These are phyloP conservation scores for Babylonia areolata DNA, from an alignment of 1,140 invertebrate species.

Conservation along the genomic window DNA sequence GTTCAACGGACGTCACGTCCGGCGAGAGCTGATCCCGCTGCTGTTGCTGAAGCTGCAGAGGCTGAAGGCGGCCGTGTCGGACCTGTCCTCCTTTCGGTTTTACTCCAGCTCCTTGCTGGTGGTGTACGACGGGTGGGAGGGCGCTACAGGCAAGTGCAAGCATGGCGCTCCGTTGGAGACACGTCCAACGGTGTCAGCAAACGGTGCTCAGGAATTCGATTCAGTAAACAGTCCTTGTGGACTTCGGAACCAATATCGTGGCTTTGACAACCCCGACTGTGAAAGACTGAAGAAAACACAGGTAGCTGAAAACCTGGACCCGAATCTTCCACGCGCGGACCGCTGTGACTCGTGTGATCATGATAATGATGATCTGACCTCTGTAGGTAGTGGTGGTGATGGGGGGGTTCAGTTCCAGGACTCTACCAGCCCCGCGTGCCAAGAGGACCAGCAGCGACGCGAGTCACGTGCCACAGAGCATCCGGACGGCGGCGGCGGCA, in stretches of 20 bases:
- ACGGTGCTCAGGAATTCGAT: neutral
- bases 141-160: neutral
- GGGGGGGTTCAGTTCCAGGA: too few relatives aligned
- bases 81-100: slow-evolving; percentile 93
- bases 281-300: neutral
- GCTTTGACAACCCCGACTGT: neutral
- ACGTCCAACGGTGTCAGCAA: neutral
- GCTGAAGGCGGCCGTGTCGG: slow-evolving; percentile 85
- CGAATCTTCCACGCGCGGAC: neutral
- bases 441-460: too few relatives aligned
- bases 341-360: neutral
- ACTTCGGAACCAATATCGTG: neutral
- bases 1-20: slow-evolving; percentile 85
- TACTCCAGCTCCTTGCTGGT: slow-evolving; percentile 95
- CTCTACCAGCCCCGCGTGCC: too few relatives aligned
- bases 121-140: slow-evolving; percentile 87
- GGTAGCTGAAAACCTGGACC: neutral
- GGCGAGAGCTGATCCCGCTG: slow-evolving; percentile 83
- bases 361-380: too few relatives aligned
- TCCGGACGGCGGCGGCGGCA: too few relatives aligned
- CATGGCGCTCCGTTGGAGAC: neutral
- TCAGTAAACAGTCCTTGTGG: neutral
- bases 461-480: too few relatives aligned
- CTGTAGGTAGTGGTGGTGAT: too few relatives aligned
- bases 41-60: slow-evolving; percentile 86